These are phyloP conservation scores for Geococcyx californianus DNA, from an alignment of 2,113 vertebrate genomes.

Conservation along the genomic window DNA sequence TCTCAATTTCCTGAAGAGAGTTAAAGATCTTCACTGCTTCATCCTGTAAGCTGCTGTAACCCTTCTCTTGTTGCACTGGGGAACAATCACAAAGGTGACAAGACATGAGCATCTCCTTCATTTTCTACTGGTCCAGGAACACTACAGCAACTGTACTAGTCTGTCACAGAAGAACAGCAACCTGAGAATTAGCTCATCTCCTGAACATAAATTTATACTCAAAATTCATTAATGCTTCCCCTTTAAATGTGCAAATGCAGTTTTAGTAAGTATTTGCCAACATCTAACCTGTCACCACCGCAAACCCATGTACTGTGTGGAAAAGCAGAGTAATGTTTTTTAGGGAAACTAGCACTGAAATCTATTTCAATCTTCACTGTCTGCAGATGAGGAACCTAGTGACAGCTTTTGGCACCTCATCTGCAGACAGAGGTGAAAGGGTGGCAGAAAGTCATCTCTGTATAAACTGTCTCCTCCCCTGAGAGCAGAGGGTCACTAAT, in stretches of 20 bases:
- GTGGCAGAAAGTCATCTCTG: neutral
- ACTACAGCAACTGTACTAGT: neutral
- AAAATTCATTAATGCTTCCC: neutral
- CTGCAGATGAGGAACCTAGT: neutral
- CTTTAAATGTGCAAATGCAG: neutral
- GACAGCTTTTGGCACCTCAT: neutral
- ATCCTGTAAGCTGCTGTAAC: slow-evolving; percentile 91
- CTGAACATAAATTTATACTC: neutral
- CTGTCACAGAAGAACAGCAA: neutral
- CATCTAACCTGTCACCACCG: neutral
- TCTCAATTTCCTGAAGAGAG: slow-evolving; percentile 93
- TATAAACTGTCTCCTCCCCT: neutral
- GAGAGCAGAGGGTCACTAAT: neutral
- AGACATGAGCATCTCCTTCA: neutral
- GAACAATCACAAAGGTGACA: neutral
- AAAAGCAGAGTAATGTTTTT: neutral
- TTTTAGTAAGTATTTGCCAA: neutral
- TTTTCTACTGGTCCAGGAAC: neutral
- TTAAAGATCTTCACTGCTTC: slow-evolving; percentile 93
- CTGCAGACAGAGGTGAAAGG: neutral
- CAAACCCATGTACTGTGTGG: neutral
- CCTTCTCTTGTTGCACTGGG: slow-evolving; percentile 87
- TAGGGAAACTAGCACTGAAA: neutral
- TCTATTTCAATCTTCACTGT: neutral
- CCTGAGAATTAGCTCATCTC: neutral